A percentile compares a stretch with the other conserved stretches of the same genome.
Conservation (phyloP, 2,797 vertebrate species). For the Apogon talboti region DNA sequence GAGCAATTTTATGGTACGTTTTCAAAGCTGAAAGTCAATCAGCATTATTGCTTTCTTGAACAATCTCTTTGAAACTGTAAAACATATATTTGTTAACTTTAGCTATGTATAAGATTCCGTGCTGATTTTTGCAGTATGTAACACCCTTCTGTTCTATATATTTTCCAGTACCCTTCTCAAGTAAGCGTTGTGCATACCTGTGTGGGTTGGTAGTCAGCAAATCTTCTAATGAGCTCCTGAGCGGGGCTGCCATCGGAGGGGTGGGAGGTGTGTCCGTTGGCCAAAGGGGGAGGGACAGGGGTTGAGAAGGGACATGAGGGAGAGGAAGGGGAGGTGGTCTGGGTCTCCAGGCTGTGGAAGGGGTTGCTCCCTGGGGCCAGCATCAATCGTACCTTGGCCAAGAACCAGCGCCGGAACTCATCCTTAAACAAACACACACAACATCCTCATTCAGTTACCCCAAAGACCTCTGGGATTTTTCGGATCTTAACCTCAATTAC, state of each 20-base stretch:
- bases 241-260: constrained; percentile 79
- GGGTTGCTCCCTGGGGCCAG: constrained; percentile 88
- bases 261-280: constrained; percentile 81
- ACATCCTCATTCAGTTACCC: too few species aligned
- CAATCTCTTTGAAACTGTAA: too few species aligned
- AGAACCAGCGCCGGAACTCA: constrained; percentile 96
- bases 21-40: too few species aligned
- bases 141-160: too few species aligned
- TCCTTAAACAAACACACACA: constrained; percentile 87
- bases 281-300: constrained; percentile 77
- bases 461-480: too few species aligned
- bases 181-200: constrained; percentile 59
- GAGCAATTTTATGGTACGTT: too few species aligned
- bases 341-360: constrained; percentile 85
- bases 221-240: constrained; percentile 84
- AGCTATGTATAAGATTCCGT: too few species aligned
- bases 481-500: too few species aligned
- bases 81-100: too few species aligned
- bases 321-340: constrained; percentile 84
- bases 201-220: constrained; percentile 82
- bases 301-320: constrained; percentile 74
- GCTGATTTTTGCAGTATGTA: too few species aligned
- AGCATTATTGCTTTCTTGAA: too few species aligned
- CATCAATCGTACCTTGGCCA: constrained; percentile 91
- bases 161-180: background rate